phyloP scores from a whole-genome alignment of 2,113 vertebrate genomes.

The Ammodytes dubius region DNA sequence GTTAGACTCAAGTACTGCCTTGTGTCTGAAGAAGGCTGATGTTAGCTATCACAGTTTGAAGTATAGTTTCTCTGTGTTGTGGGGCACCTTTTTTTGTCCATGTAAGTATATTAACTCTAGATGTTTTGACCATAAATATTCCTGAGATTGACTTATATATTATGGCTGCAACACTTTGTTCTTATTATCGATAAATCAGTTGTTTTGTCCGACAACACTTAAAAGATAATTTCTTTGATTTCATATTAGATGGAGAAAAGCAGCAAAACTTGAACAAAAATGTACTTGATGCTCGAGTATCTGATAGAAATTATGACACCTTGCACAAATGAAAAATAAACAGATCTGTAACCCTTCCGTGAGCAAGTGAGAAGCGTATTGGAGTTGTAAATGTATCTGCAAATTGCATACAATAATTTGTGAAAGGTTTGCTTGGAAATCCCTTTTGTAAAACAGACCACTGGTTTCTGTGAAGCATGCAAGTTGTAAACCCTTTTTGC shows the following conservation, averaged over 20 bases:
- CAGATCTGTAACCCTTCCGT: too few species aligned
- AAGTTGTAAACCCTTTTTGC: not conserved
- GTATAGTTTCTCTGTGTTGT: conserved; percentile 2
- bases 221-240: not conserved
- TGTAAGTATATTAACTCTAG: not conserved
- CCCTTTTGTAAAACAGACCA: not conserved
- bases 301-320: not conserved
- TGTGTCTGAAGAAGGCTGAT: conserved; percentile 3
- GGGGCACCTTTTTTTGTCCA: conserved; percentile 3
- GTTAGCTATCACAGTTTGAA: conserved; percentile 17
- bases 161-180: not conserved
- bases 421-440: not conserved
- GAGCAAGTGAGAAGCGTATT: too few species aligned
- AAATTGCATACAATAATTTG: not conserved
- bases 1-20: conserved; percentile 17
- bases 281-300: not conserved
- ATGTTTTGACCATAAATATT: not conserved
- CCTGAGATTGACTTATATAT: not conserved
- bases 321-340: too few species aligned
- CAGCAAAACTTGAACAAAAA: not conserved
- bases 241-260: not conserved
- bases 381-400: not conserved
- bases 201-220: not conserved
- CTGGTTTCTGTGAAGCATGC: conserved; percentile 8
- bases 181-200: not conserved